Evolutionary conservation across 2,113 vertebrate species (phyloP).

Genomic region (Laticauda laticaudata): DNA sequence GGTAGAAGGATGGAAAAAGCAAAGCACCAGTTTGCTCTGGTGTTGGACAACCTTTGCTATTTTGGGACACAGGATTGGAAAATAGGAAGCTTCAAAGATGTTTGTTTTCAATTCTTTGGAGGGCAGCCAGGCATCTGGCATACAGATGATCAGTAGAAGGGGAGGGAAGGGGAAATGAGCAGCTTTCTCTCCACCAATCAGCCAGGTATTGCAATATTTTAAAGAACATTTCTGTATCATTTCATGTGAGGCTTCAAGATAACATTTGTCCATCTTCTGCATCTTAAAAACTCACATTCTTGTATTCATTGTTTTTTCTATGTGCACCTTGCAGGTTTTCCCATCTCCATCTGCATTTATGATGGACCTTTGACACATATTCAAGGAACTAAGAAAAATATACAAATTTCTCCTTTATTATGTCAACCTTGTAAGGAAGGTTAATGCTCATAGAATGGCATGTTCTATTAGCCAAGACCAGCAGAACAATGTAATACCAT

Average conservation of each 20-base stretch:
- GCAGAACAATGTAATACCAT: neutral
- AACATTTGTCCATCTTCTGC: neutral
- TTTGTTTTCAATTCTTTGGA: conserved; percentile 67
- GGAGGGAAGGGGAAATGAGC: neutral
- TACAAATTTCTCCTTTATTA: neutral
- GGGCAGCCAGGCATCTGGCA: conserved; percentile 61
- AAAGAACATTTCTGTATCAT: neutral
- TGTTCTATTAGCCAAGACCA: neutral
- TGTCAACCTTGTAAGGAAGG: neutral
- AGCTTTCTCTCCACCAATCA: neutral
- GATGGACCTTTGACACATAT: neutral
- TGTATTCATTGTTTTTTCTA: neutral
- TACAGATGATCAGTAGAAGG: conserved; percentile 42
- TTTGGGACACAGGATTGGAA: conserved; percentile 70
- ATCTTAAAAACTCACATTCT: neutral
- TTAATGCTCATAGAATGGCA: neutral
- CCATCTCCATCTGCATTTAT: neutral
- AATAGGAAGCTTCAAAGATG: conserved; percentile 72
- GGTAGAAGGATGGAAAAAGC: conserved; percentile 22
- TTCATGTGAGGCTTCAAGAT: neutral
- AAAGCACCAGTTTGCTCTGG: conserved; percentile 16
- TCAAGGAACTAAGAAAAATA: neutral
- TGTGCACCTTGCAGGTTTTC: neutral
- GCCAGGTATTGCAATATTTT: no score
- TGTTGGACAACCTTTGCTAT: conserved; percentile 66